phyloP scores from a whole-genome alignment of 2,113 vertebrate species.

The Eretmochelys imbricata region DNA sequence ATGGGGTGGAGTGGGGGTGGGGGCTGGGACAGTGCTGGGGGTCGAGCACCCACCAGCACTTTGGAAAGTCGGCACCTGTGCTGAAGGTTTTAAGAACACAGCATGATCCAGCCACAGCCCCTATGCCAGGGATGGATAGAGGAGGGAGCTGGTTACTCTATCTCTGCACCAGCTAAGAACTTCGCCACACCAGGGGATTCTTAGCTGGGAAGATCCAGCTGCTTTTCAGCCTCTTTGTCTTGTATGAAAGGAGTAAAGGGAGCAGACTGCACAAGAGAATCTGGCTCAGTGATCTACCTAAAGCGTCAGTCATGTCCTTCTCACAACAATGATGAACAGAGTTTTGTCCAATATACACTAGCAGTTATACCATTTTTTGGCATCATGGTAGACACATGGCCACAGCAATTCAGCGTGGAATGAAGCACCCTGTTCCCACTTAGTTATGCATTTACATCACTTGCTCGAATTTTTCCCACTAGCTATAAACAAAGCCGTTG shows the following conservation, averaged over 20 bases:
- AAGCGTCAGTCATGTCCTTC: neutral
- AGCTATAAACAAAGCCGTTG: neutral
- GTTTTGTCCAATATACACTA: neutral
- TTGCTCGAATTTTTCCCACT: slow-evolving; percentile 18
- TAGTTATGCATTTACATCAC: neutral
- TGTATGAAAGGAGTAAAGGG: neutral
- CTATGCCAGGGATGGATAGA: neutral
- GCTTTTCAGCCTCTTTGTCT: neutral
- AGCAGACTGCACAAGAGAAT: neutral
- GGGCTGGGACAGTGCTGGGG: too few species aligned
- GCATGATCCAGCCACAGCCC: neutral
- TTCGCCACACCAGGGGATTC: neutral
- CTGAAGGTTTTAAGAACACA: neutral
- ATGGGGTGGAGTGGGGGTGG: too few species aligned
- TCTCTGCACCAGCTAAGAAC: rapidly evolving
- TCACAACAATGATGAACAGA: neutral
- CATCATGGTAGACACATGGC: neutral
- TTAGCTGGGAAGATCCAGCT: neutral
- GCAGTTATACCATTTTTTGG: neutral
- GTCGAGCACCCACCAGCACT: too few species aligned
- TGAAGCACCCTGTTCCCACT: slow-evolving; percentile 35
- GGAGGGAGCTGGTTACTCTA: neutral
- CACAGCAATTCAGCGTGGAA: rapidly evolving
- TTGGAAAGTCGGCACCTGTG: too few species aligned
- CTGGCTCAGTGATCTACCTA: neutral